Base-by-base conservation (phyloP, 2,888 invertebrate species). In the Entomobrya proxima region DNA sequence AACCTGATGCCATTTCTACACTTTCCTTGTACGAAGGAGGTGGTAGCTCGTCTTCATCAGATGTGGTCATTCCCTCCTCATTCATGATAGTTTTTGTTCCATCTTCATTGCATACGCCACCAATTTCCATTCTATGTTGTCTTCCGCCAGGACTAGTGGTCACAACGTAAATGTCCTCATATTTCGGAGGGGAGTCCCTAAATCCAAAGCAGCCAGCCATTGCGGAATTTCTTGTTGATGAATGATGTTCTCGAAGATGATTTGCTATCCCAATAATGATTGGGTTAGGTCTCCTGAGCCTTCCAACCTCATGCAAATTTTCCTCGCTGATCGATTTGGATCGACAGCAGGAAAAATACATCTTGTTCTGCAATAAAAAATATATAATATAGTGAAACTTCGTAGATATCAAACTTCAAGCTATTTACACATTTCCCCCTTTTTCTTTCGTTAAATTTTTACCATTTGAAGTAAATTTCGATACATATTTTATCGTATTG, bases 161-260 rank as follows among this genome's bases (percentile, higher is more conserved):
- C 9, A 27, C 47, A 5, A 24, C 37, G 55, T 79, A 86, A 21
- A 86, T 76, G 40, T 86, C 86, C 15, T 84, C 87, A 74, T 87
- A 87, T 50, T 69, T 55, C n/a, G 87, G 87, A 37, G 87, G 87
- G 9, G 72, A 76, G 37, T 87, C 85, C 1, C 69, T 32, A 58
- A 69, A 76, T 44, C 79, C 86, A 37, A 83, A 69, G 27, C 74
- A 79, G 11, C 79, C 86, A 32, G 77, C 55, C 21, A 77, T 37
- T 2, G 77, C 77, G 0, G 86, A 77, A 50, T 86, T 76, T 30
- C 86, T 61, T 4, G 85, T 2, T 0, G 83, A 87, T 24, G 84
- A 80, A 67, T 87, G 84, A 55, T 82, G 78, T 52, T 81, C 81
- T 67, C 86, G 67, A n/a, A 86, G 72, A 40, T 86, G 82, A 47